Base-by-base conservation (phyloP, 2,797 vertebrate species). In the Eutrigla gurnardus region DNA sequence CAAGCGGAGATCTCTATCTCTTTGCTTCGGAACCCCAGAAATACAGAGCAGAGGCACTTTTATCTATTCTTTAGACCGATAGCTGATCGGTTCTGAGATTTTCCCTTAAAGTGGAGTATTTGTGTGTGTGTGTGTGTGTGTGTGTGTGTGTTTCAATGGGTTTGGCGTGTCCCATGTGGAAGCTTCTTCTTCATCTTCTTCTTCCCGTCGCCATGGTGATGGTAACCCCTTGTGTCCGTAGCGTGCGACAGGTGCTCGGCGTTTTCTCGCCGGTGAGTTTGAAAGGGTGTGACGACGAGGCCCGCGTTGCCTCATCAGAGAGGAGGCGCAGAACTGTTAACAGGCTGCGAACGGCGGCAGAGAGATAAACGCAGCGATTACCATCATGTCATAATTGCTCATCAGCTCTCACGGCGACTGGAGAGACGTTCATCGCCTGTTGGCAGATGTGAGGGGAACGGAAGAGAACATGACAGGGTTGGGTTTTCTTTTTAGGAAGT, bases 111-210 rank as follows among this genome's bases (percentile, higher is more conserved):
- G 33, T 0, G 36, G 49, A 53, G 14, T 17, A 17, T 55, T 36
- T 46, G 66, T 53, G n/a, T 69, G 17, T 67, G 37, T 49, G 75
- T 37, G 53, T 52, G 49, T 61, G 55, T 65, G 11, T 65, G 10
- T 62, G 36, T 69, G 45, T 65, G 70, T 58, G 42, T 62, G 45
- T 92, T 91, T 86, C 90, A 40, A 47, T 52, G 25, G 11, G 18
- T 5, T 18, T 6, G 45, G 3, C 35, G 5, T 37, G 35, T 37
- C 35, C 49, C 63, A 15, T 15, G 55, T 43, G 53, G 43, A 68
- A 9, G 0, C 69, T 36, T 37, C 62, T 50, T 3, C 49, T 10
- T 50, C 69, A 13, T 50, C 71, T 37, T 52, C 66, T n/a, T 52
- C 65, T 75, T 60, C 63, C 45, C 3, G 81, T 82, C 78, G 14